Conservation (phyloP, 2,113 vertebrate species). For the Hippocampus comes region DNA sequence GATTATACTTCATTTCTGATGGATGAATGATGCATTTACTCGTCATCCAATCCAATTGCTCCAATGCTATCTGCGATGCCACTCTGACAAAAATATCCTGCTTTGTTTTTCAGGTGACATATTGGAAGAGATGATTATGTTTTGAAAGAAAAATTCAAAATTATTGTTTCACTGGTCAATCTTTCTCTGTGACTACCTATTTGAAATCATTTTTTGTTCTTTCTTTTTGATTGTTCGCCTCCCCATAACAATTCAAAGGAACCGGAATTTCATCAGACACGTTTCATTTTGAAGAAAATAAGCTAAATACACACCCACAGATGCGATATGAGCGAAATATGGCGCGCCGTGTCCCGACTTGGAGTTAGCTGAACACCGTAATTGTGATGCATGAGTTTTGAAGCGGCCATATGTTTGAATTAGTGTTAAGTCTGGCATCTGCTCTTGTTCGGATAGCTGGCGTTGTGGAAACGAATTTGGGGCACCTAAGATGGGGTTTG, state of each 20-base stretch:
- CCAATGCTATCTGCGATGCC: no score
- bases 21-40: no score
- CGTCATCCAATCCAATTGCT: no score
- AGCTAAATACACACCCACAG: neutral
- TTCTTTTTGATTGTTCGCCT: neutral
- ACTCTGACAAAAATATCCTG: no score
- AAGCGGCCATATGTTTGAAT: slow-evolving; percentile 36
- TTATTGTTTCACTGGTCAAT: no score
- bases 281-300: slow-evolving; percentile 13
- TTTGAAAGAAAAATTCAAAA: no score
- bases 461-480: slow-evolving; percentile 22
- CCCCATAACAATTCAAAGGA: neutral
- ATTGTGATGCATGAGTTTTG: slow-evolving; percentile 20
- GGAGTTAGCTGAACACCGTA: slow-evolving; percentile 6
- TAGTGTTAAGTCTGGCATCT: slow-evolving; percentile 25
- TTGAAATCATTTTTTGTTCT: no score
- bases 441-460: slow-evolving; percentile 27
- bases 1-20: no score
- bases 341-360: slow-evolving; percentile 2
- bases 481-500: slow-evolving; percentile 32
- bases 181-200: no score
- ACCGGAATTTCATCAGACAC: slow-evolving; percentile 2
- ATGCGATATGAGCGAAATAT: slow-evolving; percentile 1
- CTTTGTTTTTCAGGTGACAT: no score
- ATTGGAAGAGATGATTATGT: no score